Evolutionary conservation across 2,113 vertebrate species (phyloP).

Genomic region (Bubalus kerabau): DNA sequence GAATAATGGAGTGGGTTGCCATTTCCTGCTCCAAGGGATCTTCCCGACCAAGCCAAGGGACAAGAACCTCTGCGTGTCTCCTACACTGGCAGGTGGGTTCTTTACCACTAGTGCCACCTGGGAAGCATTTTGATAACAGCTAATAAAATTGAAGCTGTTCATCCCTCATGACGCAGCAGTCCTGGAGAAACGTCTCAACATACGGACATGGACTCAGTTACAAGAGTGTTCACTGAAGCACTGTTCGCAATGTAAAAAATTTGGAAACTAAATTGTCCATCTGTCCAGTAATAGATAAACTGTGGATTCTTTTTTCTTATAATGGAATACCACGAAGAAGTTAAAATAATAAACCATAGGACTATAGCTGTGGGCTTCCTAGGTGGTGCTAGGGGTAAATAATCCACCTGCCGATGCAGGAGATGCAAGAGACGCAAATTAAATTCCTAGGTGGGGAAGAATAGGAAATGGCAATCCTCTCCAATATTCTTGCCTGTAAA

Average conservation of each 20-base stretch:
- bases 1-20: background rate
- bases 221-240: background rate
- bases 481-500: background rate
- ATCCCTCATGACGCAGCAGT: background rate
- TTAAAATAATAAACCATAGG: constrained; percentile 5
- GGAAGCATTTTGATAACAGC: background rate
- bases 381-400: background rate
- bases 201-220: background rate
- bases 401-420: background rate
- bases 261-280: background rate
- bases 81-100: background rate
- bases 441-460: background rate
- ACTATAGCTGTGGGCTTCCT: background rate
- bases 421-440: background rate
- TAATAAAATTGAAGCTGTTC: background rate
- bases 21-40: background rate
- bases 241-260: background rate
- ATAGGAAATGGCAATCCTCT: background rate
- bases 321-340: background rate
- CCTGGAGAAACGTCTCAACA: background rate
- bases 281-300: background rate
- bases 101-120: background rate
- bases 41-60: background rate
- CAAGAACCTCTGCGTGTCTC: background rate
- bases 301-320: background rate